Base-by-base conservation (phyloP, 1,140 invertebrate genomes). In the Leptopilina boulardi region DNA sequence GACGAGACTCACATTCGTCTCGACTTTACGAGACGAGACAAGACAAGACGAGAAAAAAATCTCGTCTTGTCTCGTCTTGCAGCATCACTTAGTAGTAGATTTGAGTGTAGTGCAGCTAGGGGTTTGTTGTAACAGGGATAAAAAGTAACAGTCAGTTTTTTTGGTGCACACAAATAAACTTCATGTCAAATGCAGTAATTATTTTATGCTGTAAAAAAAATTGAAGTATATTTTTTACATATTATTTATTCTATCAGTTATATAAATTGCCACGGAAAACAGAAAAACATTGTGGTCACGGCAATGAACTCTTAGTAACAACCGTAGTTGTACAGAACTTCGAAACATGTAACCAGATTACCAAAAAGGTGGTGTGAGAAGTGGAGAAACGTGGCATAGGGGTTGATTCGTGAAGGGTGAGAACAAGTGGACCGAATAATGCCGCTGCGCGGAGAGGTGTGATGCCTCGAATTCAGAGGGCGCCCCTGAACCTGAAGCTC, bases 371-470 rank as follows among this genome's bases (percentile, higher is more conserved):
- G 18, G 76, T 19, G 21, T 70, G 38, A 23, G 73, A 77, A 70
- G 42, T 73, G 71, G 76, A 77, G 66, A 77, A 77, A 41, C 76
- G 30, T 44, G 66, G 30, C 76, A 77, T 77, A 72, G 51, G 76
- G 76, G 76, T 66, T 66, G 59, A 66, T 66, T 66, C 23, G 59
- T 13, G 3, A 23, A 66, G 59, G 59, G 59, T 66, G 59, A 23
- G 59, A 66, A 66, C 59, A 66, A 66, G 59, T 66, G 59, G 59
- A 66, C 59, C 21, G 59, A 66, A 66, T 66, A 66, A 66, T 66
- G 26, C 59, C 59, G 26, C 15, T 66, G 59, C 59, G 26, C 59
- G 13, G 59, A 23, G 59, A 66, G 59, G 59, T 66, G 59, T 23
- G 59, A 30, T 66, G 59, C 21, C 59, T 30, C 23, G 23, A 30